A percentile compares a stretch with the other conserved stretches of the same genome.
These are phyloP conservation scores for Dryomyza anilis DNA, from an alignment of 2,888 invertebrate genomes.

Conservation along the genomic window DNA sequence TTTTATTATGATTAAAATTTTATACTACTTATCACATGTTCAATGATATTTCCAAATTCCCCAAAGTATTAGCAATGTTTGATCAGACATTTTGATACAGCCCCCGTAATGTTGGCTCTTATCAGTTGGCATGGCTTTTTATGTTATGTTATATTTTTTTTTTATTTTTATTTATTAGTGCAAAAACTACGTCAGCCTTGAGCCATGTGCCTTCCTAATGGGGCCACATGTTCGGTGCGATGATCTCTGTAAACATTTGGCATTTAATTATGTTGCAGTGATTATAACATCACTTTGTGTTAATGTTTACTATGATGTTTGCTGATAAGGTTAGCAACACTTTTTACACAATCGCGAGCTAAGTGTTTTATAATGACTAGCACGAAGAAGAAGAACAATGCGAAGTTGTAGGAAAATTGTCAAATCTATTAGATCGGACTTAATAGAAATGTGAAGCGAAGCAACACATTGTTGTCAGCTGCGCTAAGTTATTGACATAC, in stretches of 20 bases:
- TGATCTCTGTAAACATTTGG: background rate
- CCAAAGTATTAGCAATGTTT: too few species aligned
- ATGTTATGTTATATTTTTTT: background rate
- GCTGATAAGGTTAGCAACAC: background rate
- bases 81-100: too few species aligned
- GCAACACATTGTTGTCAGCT: background rate
- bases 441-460: background rate
- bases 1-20: constrained; percentile 18
- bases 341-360: too few species aligned
- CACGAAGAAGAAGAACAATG: background rate
- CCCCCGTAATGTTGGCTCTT: too few species aligned
- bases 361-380: too few species aligned
- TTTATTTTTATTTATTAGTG: background rate
- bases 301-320: background rate
- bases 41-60: too few species aligned
- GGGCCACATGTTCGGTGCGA: background rate
- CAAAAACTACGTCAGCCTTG: constrained; percentile 4
- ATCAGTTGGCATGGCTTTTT: background rate
- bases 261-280: constrained; percentile 3
- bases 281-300: background rate
- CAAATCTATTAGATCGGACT: background rate
- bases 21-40: constrained; percentile 8
- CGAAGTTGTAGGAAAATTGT: background rate
- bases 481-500: background rate
- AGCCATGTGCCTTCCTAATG: background rate